These are phyloP conservation scores for Keiferia lycopersicella DNA, from an alignment of 2,888 invertebrate genomes.

Conservation along the genomic window DNA sequence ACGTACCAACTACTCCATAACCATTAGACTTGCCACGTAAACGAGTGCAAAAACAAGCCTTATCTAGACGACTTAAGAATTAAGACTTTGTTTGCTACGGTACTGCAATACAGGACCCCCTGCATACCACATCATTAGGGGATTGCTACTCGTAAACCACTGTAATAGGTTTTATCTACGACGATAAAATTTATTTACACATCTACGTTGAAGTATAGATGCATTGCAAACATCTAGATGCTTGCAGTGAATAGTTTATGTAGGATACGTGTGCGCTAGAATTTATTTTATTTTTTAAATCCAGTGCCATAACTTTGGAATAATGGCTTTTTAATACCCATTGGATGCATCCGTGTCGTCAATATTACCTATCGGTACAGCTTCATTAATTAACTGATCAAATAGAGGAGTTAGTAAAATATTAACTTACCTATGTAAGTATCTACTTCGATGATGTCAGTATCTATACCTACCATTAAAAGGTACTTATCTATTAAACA, in stretches of 20 bases:
- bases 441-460: too few species aligned
- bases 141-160: conserved; percentile 72
- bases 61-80: neutral
- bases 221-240: conserved; percentile 5
- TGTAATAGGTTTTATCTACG: conserved; percentile 74
- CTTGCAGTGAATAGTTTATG: conserved; percentile 20
- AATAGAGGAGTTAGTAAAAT: too few species aligned
- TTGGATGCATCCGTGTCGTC: conserved; percentile 14
- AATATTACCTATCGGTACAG: neutral
- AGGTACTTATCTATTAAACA: too few species aligned
- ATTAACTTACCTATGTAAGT: too few species aligned
- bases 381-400: conserved; percentile 6
- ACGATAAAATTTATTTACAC: conserved; percentile 77
- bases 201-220: conserved; percentile 39
- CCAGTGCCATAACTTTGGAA: neutral
- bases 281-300: conserved; percentile 12
- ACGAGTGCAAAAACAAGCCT: conserved; percentile 4
- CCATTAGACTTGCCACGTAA: conserved; percentile 2
- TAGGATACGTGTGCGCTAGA: conserved; percentile 13
- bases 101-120: conserved; percentile 42
- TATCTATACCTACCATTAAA: too few species aligned
- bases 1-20: conserved; percentile 23
- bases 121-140: conserved; percentile 70
- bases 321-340: conserved; percentile 14
- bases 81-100: neutral